A percentile compares a stretch with the other conserved stretches of the same genome.
phyloP scores from a whole-genome alignment of 1,140 invertebrate species.

The Brachionus sp. region DNA sequence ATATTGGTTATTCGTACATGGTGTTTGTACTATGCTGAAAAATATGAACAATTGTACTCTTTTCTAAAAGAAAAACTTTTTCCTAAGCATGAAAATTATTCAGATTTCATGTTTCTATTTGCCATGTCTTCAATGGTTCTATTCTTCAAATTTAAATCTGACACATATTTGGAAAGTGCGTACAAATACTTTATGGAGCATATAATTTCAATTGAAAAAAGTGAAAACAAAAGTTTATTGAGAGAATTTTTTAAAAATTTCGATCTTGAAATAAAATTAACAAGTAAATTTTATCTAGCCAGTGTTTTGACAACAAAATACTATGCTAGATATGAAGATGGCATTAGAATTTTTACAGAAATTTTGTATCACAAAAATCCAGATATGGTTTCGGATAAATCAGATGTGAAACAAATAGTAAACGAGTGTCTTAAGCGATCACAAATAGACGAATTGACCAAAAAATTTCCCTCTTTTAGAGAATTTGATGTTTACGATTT shows the following conservation, averaged over 20 bases:
- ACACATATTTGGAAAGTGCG: neutral
- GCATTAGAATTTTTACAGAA: neutral
- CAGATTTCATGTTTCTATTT: slow-evolving; percentile 7
- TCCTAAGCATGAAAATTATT: neutral
- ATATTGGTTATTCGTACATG: neutral
- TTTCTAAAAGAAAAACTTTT: neutral
- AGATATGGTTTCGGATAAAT: neutral
- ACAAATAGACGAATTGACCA: neutral
- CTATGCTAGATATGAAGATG: slow-evolving; percentile 17
- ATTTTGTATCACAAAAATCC: slow-evolving; percentile 8
- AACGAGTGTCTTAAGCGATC: neutral
- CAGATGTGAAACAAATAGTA: neutral
- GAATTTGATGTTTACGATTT: slow-evolving; percentile 32
- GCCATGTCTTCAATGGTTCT: neutral
- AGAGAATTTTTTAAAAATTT: neutral
- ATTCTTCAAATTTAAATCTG: neutral
- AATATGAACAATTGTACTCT: slow-evolving; percentile 2
- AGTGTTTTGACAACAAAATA: slow-evolving; percentile 6
- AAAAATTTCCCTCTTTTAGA: slow-evolving; percentile 1
- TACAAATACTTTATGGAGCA: neutral
- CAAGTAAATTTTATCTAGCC: neutral
- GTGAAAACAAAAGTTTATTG: neutral
- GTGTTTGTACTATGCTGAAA: neutral
- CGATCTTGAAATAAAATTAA: neutral
- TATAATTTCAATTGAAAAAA: neutral